Evolutionary conservation across 2,113 vertebrate genomes (phyloP).

Genomic region (Charadrius vociferus): DNA sequence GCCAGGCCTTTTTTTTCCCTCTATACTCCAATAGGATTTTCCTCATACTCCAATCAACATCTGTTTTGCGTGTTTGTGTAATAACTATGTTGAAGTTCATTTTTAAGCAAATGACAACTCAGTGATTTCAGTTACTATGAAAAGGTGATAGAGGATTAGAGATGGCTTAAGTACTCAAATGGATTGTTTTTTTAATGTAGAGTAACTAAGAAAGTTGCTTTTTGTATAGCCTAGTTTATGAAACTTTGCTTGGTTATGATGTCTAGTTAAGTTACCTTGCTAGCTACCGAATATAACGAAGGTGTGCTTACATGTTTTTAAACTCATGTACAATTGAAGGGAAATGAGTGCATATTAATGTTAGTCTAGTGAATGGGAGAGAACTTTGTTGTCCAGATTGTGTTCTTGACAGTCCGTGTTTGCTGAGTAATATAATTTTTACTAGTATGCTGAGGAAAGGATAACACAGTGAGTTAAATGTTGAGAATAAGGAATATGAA

Average conservation of each 20-base stretch:
- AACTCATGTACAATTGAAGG: background rate
- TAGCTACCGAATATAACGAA: background rate
- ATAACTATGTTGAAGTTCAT: background rate
- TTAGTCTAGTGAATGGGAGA: background rate
- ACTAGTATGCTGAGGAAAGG: background rate
- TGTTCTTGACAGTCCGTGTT: background rate
- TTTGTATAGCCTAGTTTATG: background rate
- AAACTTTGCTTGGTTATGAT: background rate
- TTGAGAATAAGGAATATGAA: background rate
- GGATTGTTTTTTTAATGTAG: background rate
- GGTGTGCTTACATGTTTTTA: background rate
- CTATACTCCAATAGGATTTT: background rate
- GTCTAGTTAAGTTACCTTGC: background rate
- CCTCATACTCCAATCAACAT: background rate
- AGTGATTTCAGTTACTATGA: background rate
- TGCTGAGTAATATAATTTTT: background rate
- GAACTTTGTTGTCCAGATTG: background rate
- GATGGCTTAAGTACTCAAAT: background rate
- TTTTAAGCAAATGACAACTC: background rate
- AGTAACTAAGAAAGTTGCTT: background rate
- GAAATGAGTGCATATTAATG: background rate
- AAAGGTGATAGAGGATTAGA: background rate
- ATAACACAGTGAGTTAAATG: background rate
- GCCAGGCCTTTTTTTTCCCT: background rate
- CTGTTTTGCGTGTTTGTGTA: background rate